Conservation (phyloP, 1,140 invertebrate species). For the Maconellicoccus hirsutus region DNA sequence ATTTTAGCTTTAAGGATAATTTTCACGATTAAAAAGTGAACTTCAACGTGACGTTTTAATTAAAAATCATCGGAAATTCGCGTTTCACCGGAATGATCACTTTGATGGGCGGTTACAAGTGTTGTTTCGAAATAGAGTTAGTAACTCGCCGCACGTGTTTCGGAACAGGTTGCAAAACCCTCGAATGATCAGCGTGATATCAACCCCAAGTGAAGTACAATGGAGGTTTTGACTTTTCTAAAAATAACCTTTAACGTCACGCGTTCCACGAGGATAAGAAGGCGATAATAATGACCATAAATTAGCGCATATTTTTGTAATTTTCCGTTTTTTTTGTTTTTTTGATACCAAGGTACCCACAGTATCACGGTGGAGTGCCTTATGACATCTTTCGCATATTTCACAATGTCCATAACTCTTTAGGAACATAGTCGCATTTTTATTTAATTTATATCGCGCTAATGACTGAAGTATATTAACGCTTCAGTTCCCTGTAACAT, state of each 20-base stretch:
- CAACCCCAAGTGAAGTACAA: too few species aligned
- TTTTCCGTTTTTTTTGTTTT: neutral
- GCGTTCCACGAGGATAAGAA: neutral
- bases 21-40: neutral
- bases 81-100: too few species aligned
- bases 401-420: slow-evolving; percentile 13
- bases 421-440: neutral
- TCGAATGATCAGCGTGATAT: too few species aligned
- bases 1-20: neutral
- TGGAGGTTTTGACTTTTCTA: too few species aligned
- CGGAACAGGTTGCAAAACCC: too few species aligned
- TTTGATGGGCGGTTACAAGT: neutral
- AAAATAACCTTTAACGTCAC: neutral
- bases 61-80: too few species aligned
- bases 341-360: neutral
- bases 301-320: neutral
- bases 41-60: too few species aligned
- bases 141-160: too few species aligned
- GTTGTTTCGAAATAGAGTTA: too few species aligned
- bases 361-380: neutral
- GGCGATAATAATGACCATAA: neutral
- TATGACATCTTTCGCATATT: slow-evolving; percentile 9
- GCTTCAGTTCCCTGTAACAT: slow-evolving; percentile 13
- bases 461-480: slow-evolving; percentile 15
- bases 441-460: slow-evolving; percentile 20